Conservation (phyloP, 2,888 invertebrate species). For the Selenia dentaria region DNA sequence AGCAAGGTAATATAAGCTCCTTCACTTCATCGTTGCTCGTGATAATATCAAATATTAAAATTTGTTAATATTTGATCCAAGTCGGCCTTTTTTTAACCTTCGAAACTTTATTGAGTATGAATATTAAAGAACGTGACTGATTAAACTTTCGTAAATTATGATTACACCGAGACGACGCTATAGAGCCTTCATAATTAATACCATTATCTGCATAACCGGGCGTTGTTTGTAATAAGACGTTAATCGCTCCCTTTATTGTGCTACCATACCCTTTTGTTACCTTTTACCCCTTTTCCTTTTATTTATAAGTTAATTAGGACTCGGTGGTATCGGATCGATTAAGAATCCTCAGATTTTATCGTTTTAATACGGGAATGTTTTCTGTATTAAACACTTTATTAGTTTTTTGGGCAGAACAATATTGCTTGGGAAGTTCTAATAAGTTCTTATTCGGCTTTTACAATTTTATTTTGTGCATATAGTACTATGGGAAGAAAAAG, state of each 20-base stretch:
- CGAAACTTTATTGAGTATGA: constrained; percentile 3
- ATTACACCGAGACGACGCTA: constrained; percentile 8
- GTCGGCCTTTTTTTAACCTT: too few species aligned
- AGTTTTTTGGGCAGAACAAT: too few species aligned
- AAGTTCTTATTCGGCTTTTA: too few species aligned
- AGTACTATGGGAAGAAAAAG: too few species aligned
- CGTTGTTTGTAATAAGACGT: constrained; percentile 35
- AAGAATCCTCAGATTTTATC: constrained; percentile 17
- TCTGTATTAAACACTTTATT: too few species aligned
- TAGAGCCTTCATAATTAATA: constrained; percentile 26
- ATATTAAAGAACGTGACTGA: constrained; percentile 14
- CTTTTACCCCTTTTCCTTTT: constrained; percentile 27
- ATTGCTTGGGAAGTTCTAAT: too few species aligned
- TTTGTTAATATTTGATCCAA: neutral
- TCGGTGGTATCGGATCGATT: constrained; percentile 25
- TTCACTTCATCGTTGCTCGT: neutral
- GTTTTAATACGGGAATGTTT: constrained; percentile 19
- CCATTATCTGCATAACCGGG: constrained; percentile 29
- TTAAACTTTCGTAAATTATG: constrained; percentile 19
- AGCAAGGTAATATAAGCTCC: too few species aligned
- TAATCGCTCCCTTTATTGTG: constrained; percentile 35
- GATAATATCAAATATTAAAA: neutral
- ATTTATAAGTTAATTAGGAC: constrained; percentile 36
- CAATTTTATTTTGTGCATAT: too few species aligned
- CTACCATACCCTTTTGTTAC: constrained; percentile 29